Evolutionary conservation across 2,888 invertebrate species (phyloP), one percentile per base, ranked within the genome.

Genomic region (Metalampra italica): DNA sequence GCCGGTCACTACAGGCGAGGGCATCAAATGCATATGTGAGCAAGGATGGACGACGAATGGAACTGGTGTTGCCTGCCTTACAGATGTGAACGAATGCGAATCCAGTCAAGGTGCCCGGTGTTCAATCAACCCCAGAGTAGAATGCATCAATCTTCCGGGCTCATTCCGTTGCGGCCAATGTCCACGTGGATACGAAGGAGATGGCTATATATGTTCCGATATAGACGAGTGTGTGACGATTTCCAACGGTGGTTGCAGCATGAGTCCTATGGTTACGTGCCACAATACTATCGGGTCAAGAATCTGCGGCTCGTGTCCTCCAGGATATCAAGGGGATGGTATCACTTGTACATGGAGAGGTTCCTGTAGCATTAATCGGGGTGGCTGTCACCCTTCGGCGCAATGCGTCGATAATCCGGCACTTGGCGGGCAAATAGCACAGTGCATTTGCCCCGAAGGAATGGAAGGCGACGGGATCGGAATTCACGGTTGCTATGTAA

Each of bases 231-330:
- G 99, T 74, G 80, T 90, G 12, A 78, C 85, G 0, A 92, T 94
- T 61, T 95, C 97, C 69, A 95, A 96, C 68, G 98, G 98, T 0
- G 98, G 98, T 4, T 99, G 99, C 75, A 98, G 97, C 59, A 72
- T 87, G 1, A 86, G 90, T 59, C 97, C 98, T 0, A 79, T 90
- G 63, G 98, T 98, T 0, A 87, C 93, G 15, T 99, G 99, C 72
- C 92, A 95, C 51, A 99, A 99, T 72, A 96, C 95, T 0, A 88
- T 92, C 57, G 98, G 98, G 5, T 97, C 97, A 0, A 92, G 94
- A 53, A 91, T 92, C 29, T 99, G 99, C 75, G 97, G 95, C 0
- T 75, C 92, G 0, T 99, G 99, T 81, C 98, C 98, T 0, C 71
- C 94, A 12, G 98, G 97, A 9, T 98, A 95, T 78, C 84, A 91